Evolutionary conservation across 2,113 vertebrate species (phyloP), one percentile per base, ranked within the genome.

Genomic region (Oreochromis niloticus): DNA sequence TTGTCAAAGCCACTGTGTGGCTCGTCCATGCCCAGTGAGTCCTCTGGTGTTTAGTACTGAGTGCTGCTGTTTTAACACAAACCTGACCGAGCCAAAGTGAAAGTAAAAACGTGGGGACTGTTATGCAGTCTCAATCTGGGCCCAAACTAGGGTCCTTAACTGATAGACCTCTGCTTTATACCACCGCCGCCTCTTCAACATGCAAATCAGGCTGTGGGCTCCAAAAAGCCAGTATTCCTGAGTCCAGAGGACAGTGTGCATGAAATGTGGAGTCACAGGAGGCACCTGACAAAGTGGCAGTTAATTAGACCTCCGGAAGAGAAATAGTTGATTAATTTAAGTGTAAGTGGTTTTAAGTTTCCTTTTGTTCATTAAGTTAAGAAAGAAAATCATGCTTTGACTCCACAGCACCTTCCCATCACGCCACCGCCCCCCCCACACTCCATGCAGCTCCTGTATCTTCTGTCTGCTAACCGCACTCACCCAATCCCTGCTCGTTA

Each of bases 401-500:
- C 57, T 19, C 50, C 41, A 32, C 71, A 11, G 71, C 86, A 75
- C 30, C 50, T 84, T 63, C 27, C 46, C 19, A 46, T 48, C 80
- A 50, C 6, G 9, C n/a, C 55, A 36, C 66, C 6, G 12, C 27
- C 24, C 61, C 61, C 50, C 71, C 43, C 82, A 52, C 61, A 36
- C 84, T 46, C 71, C 73, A 46, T 36, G 43, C 57, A 81, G 41
- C 85, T 56, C 11, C 16, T 36, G n/a, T 34, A 82, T 14, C 85
- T 61, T 46, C 61, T 59, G 52, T 83, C 63, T 55, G 56, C 81
- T 84, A 63, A 79, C 66, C 27, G 39, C 93, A 91, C 63, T 22
- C 88, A 90, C 85, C 54, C 75, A 50, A 14, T 66, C 84, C 66
- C 22, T 63, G 50, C 82, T 56, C 11, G 11, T 36, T 24, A 34